Base-by-base conservation (phyloP, 2,113 vertebrate genomes). In the Heteronetta atricapilla region DNA sequence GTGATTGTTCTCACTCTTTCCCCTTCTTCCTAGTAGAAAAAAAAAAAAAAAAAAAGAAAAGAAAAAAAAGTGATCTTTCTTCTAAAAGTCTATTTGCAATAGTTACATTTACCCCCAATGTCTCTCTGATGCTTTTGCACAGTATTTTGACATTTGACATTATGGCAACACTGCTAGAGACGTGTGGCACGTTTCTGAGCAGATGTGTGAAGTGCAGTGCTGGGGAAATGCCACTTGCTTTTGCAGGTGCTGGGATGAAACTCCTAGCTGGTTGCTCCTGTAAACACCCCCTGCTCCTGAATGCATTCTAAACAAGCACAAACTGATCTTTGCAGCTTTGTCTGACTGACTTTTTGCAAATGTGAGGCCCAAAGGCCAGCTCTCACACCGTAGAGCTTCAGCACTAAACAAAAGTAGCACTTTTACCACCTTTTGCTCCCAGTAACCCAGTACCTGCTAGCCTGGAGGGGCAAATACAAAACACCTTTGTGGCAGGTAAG, bases 191-290 rank as follows among this genome's bases (percentile, higher is more conserved):
- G 0, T 33, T 79, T 52, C 8, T 4, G 63, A 48, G 88, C 58
- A 87, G 75, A 72, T 64, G 29, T 4, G 23, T 36, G 18, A 22
- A 67, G 29, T 3, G 36, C 10, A 22, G 44, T 28, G 19, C 52
- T 55, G 74, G 70, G 63, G 58, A 75, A 48, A 42, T 4, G 38
- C 79, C 2, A 4, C 48, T 58, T 75, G 68, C 89, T 88, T 69
- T 26, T 55, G 70, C 58, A 82, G 74, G 16, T 29, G 48, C 70
- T 53, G 44, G 4, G 59, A 58, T n/a, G 48, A 25, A 85, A 40
- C 40, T 25, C 1, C 0, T 23, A 29, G 42, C 60, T 77, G 72
- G 40, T 1, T 2, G 34, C 46, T 89, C 1, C 0, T 6, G 19
- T 34, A 13, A 34, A 5, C 8, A 2, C 11, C 62, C 70, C 82